These are phyloP conservation scores for Trissolcus japonicus DNA, from an alignment of 2,888 invertebrate genomes.

Conservation along the genomic window DNA sequence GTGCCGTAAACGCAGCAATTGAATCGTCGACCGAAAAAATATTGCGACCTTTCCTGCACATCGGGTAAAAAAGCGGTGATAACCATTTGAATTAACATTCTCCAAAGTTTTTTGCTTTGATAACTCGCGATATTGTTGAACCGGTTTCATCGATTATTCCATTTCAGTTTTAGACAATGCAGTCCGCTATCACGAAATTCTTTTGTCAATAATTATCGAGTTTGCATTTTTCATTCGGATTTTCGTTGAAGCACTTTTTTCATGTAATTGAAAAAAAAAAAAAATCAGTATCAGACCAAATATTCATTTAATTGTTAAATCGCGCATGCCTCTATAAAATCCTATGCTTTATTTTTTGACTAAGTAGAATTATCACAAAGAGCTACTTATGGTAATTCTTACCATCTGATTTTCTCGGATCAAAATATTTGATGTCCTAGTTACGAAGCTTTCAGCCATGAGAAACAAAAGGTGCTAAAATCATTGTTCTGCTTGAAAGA, in stretches of 20 bases:
- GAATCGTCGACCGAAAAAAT: neutral
- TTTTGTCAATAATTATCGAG: slow-evolving; percentile 24
- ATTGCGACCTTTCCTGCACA: neutral
- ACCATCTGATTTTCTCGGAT: neutral
- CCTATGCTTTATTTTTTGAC: no score
- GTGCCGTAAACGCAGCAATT: neutral
- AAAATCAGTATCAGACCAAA: no score
- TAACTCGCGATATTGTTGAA: slow-evolving; percentile 6
- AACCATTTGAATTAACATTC: slow-evolving; percentile 18
- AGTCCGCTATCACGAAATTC: slow-evolving; percentile 12
- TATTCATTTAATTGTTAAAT: no score
- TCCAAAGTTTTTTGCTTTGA: slow-evolving; percentile 9
- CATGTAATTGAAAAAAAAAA: no score
- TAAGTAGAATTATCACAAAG: no score
- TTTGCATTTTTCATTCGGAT: neutral
- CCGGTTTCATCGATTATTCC: slow-evolving; percentile 26
- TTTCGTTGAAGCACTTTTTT: no score
- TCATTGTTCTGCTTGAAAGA: slow-evolving; percentile 31
- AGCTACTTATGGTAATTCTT: neutral
- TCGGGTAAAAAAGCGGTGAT: neutral
- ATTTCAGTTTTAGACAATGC: neutral
- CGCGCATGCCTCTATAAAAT: no score
- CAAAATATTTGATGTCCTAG: slow-evolving; percentile 22
- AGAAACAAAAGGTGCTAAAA: slow-evolving; percentile 17
- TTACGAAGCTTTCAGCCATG: slow-evolving; percentile 20